Evolutionary conservation across 1,140 invertebrate species (phyloP).

Genomic region (Gonioctena quinquepunctata): DNA sequence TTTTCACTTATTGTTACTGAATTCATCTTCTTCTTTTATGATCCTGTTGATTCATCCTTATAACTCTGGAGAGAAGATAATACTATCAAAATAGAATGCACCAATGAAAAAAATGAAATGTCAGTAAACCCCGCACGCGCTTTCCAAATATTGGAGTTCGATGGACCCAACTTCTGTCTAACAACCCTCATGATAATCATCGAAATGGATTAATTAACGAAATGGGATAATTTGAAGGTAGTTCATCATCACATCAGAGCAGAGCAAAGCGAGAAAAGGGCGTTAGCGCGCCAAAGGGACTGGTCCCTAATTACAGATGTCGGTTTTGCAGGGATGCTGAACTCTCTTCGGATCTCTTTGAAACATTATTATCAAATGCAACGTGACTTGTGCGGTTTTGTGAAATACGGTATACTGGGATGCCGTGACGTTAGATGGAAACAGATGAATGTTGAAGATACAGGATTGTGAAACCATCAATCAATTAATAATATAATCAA

Average conservation of each 20-base stretch:
- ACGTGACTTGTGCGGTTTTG: slow-evolving; percentile 13
- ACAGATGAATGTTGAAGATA: background rate
- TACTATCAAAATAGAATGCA: no score
- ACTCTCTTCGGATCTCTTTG: slow-evolving; percentile 9
- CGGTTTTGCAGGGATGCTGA: slow-evolving; percentile 6
- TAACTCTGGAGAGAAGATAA: no score
- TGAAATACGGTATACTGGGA: background rate
- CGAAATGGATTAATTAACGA: slow-evolving; percentile 18
- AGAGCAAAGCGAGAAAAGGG: slow-evolving; percentile 20
- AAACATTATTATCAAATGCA: slow-evolving; percentile 18
- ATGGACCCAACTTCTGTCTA: no score
- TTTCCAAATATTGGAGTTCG: no score
- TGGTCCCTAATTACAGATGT: slow-evolving; percentile 17
- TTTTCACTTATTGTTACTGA: no score
- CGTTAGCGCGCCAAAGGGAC: slow-evolving; percentile 15
- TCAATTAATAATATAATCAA: no score
- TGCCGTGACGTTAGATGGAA: background rate
- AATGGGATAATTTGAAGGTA: slow-evolving; percentile 23
- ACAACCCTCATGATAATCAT: no score
- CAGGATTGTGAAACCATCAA: no score
- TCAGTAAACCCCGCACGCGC: no score
- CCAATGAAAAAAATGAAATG: no score
- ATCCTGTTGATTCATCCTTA: no score
- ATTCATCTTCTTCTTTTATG: no score
- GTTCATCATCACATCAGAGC: slow-evolving; percentile 15